Base-by-base conservation (phyloP, 1,140 invertebrate genomes). In the Agrypnia vestita region DNA sequence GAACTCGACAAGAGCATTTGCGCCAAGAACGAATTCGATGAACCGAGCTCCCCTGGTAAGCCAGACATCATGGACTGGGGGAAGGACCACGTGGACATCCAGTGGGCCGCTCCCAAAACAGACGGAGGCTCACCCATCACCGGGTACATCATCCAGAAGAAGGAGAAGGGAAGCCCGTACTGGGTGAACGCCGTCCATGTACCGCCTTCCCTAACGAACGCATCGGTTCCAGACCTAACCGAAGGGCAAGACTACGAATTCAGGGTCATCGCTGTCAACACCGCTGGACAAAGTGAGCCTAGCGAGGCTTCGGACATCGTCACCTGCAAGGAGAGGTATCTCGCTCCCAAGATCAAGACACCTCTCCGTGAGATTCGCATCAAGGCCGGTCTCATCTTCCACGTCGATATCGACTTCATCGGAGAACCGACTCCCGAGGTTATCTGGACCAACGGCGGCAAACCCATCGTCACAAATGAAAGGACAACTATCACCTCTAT, bases 201-300 rank as follows among this genome's bases (percentile, higher is more conserved):
- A 4, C 95, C 95, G 59, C 91, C 94, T 4, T 93, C 91, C 55
- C 93, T 96, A 84, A 97, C 91, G 21, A 93, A 92, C 83, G 93
- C 94, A 49, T 94, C 94, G 72, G 95, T 99, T 53, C 94, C 95
- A 62, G 96, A 98, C 86, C 90, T 99, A 44, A 94, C 93, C 3
- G 96, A 98, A 88, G 97, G 97, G 44, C 96, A 98, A 87, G 96
- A 98, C 85, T 99, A 99, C 87, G 97, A 99, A 87, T 99, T 99
- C 91, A 91, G 98, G 83, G 92, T 99, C 0, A 96, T 97, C 84
- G 98, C 98, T 21, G 94, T 96, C 3, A 99, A 99, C 88, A 94
- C 96, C 85, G 97, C 97, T 62, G 99, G 99, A 47, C 94, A 96
- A 84, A 98, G 97, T 59, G 96, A 98, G 87, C 97, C 98, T 8